These are phyloP conservation scores for Lasioglossum malachurum DNA, from an alignment of 2,888 invertebrate genomes.

Conservation along the genomic window DNA sequence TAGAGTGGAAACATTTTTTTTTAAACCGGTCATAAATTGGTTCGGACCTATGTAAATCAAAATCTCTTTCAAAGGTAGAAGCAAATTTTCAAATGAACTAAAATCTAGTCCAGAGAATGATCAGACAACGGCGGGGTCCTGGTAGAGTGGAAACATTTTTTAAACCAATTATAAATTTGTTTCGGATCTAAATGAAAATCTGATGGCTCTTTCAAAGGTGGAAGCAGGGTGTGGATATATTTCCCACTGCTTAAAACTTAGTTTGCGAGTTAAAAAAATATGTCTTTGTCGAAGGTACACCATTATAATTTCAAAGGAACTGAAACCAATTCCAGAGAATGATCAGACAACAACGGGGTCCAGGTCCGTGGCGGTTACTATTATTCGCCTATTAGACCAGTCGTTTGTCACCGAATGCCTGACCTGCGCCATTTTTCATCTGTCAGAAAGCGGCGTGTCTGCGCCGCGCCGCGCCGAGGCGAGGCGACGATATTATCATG, in stretches of 20 bases:
- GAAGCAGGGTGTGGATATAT: neutral
- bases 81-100: neutral
- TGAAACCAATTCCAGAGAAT: neutral
- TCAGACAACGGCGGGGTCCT: neutral
- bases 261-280: neutral
- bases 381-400: neutral
- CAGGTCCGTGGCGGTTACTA: neutral
- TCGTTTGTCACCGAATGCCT: slow-evolving; percentile 7
- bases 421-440: neutral
- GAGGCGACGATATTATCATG: slow-evolving; percentile 7
- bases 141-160: no score
- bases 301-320: neutral
- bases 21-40: neutral
- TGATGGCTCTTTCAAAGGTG: neutral
- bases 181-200: neutral
- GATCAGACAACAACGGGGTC: neutral
- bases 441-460: neutral
- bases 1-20: neutral
- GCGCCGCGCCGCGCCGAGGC: no score
- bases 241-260: neutral
- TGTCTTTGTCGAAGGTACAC: neutral
- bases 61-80: neutral
- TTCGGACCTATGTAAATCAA: neutral
- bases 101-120: neutral
- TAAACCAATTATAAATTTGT: neutral